Percentiles rank a stretch among this genome's conserved stretches.
Evolutionary conservation across 2,888 invertebrate genomes (phyloP).

Genomic region (Choreutis nemorana): DNA sequence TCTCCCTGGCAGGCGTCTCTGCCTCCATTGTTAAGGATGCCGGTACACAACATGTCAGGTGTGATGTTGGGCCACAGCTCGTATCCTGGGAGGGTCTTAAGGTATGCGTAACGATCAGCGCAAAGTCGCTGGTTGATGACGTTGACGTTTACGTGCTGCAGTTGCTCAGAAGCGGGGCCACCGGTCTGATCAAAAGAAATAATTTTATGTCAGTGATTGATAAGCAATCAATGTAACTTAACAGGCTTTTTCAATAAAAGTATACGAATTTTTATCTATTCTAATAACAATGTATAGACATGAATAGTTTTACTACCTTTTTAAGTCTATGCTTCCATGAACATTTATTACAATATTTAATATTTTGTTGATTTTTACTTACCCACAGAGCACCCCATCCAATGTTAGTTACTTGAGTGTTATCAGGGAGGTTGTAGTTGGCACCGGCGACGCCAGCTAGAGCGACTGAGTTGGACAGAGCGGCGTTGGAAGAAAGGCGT

Average conservation of each 20-base stretch:
- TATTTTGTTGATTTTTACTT: too few relatives aligned
- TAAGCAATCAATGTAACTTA: too few relatives aligned
- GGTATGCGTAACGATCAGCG: constrained; percentile 20
- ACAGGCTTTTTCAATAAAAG: too few relatives aligned
- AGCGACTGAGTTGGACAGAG: constrained; percentile 11
- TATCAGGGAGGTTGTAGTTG: constrained; percentile 17
- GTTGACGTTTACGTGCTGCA: constrained; percentile 24
- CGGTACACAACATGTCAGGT: constrained; percentile 30
- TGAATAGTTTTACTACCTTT: too few relatives aligned
- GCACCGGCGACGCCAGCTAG: constrained; percentile 21
- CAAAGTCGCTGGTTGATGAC: constrained; percentile 24
- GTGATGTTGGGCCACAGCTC: constrained; percentile 21
- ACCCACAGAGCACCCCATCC: constrained; percentile 31
- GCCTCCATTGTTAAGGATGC: constrained; percentile 23
- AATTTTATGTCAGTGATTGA: too few relatives aligned
- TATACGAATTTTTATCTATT: too few relatives aligned
- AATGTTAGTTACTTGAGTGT: constrained; percentile 14
- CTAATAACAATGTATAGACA: too few relatives aligned
- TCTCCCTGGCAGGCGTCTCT: constrained; percentile 54
- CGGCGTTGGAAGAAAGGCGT: constrained; percentile 16
- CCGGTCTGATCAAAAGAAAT: constrained; percentile 12
- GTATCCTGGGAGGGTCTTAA: constrained; percentile 16
- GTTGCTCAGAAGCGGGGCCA: constrained; percentile 17
- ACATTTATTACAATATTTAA: too few relatives aligned
- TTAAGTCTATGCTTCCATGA: not conserved